Conservation (phyloP, 2,888 invertebrate species). For the Emmelina monodactyla region DNA sequence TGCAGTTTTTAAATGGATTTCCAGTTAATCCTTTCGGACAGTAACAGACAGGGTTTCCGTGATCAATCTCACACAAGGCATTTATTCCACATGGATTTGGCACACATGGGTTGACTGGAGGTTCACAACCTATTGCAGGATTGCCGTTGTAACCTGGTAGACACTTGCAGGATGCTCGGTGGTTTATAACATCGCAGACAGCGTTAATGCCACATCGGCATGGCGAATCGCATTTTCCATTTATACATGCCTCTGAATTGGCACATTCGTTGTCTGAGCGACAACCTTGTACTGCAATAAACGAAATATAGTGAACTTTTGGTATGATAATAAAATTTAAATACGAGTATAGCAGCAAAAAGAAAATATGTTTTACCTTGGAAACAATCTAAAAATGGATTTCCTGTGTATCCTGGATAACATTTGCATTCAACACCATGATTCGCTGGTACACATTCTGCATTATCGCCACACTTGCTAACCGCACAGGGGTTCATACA, state of each 20-base stretch:
- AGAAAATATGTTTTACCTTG: too few species aligned
- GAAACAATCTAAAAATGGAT: conserved; percentile 77
- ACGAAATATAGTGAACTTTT: not conserved
- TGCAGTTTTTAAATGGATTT: conserved; percentile 89
- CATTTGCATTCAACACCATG: conserved; percentile 82
- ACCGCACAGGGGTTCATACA: conserved; percentile 84
- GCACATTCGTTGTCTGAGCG: conserved; percentile 76
- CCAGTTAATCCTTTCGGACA: conserved; percentile 90
- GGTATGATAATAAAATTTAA: not conserved
- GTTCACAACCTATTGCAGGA: conserved; percentile 74
- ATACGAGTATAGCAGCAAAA: not conserved
- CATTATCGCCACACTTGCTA: conserved; percentile 83
- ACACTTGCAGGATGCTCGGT: conserved; percentile 83
- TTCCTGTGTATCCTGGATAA: conserved; percentile 75
- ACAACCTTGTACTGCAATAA: conserved; percentile 71
- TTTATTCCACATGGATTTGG: conserved; percentile 89
- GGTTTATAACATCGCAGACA: conserved; percentile 81
- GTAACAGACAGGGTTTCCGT: conserved; percentile 86
- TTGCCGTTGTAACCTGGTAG: conserved; percentile 82
- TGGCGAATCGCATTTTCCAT: conserved; percentile 78
- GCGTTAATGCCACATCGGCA: conserved; percentile 83
- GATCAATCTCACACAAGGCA: conserved; percentile 84
- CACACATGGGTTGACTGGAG: conserved; percentile 79
- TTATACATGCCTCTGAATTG: conserved; percentile 78
- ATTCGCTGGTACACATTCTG: conserved; percentile 78